Evolutionary conservation across 1,140 invertebrate species (phyloP), one percentile per base, ranked within the genome.

Genomic region (Nasonia longicornis): DNA sequence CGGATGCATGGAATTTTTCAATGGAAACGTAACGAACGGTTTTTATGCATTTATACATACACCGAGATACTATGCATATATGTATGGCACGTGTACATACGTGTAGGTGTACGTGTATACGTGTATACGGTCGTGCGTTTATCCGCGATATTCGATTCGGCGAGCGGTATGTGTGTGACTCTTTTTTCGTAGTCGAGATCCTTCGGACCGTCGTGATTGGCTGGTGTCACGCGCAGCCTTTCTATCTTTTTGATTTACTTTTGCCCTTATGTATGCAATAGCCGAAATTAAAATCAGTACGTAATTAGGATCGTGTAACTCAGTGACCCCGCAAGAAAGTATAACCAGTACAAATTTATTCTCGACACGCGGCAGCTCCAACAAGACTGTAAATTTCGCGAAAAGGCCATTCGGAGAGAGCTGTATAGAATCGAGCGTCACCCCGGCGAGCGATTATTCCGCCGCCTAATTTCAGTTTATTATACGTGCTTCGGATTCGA

Each of bases 21-120:
- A 80, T 80, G 71, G 35, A 67, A 74, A 67, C 79, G 38, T 74
- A 74, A 80, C 79, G 58, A 74, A 74, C 63, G 63, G 2, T 52
- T 74, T 73, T 22, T 64, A 71, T 66, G 52, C 73, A 75, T 75
- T 63, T 75, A 58, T 35, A 63, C 35, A 63, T 63, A 58, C 52
- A 58, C 52, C n/a, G 16, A 3, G 52, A 16, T 58, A n/a, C 52
- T n/a, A 58, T 20, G 3, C 16, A 58, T n/a, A 20, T 20, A 58
- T 58, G 52, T 58, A 58, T 35, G 0, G 14, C 26, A n/a, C 3
- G 16, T n/a, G 20, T 20, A 58, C 14, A 20, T n/a, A 16, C 16
- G 31, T 35, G 31, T 35, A 35, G 31, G 31, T 35, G 4, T 35
- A 35, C 31, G 4, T 35, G 31, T 35, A 35, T 35, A 58, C 4